These are phyloP conservation scores for Epinotia demarniana DNA, from an alignment of 2,888 invertebrate genomes.

Conservation along the genomic window DNA sequence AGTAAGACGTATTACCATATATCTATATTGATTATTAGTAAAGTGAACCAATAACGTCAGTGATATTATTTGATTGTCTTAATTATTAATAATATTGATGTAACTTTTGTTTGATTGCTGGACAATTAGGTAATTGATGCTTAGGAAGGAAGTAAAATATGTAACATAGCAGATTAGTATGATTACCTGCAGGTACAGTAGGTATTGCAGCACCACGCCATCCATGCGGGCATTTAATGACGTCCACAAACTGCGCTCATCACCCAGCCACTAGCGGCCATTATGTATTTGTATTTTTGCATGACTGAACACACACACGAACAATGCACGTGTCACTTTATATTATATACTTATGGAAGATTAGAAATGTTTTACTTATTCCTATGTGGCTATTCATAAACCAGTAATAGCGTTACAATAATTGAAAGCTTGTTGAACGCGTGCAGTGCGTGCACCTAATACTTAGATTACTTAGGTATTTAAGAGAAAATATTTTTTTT, in stretches of 20 bases:
- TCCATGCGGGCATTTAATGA: constrained; percentile 67
- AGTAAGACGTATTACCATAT: not conserved
- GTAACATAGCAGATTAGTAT: constrained; percentile 49
- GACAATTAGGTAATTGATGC: constrained; percentile 2
- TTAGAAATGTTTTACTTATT: not conserved
- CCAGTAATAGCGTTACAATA: not conserved
- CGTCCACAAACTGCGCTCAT: constrained; percentile 58
- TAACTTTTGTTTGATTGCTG: not conserved
- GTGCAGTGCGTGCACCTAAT: no score
- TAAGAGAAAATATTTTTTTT: no score
- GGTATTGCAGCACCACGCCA: constrained; percentile 57
- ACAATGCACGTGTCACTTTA: constrained; percentile 26
- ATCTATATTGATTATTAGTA: not conserved
- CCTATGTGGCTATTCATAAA: constrained; percentile 6
- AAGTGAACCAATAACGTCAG: not conserved
- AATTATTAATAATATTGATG: not conserved
- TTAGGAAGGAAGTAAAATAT: constrained; percentile 17
- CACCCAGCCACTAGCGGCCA: constrained; percentile 20
- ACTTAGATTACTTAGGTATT: no score
- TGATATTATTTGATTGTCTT: not conserved
- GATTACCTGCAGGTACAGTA: constrained; percentile 58
- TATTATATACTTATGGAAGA: constrained; percentile 7
- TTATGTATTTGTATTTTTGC: constrained; percentile 27
- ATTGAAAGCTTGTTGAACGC: no score
- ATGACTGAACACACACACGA: constrained; percentile 20